A percentile compares a stretch with the other conserved stretches of the same genome.
Conservation (phyloP, 2,113 vertebrate genomes). For the Azemiops feae region DNA sequence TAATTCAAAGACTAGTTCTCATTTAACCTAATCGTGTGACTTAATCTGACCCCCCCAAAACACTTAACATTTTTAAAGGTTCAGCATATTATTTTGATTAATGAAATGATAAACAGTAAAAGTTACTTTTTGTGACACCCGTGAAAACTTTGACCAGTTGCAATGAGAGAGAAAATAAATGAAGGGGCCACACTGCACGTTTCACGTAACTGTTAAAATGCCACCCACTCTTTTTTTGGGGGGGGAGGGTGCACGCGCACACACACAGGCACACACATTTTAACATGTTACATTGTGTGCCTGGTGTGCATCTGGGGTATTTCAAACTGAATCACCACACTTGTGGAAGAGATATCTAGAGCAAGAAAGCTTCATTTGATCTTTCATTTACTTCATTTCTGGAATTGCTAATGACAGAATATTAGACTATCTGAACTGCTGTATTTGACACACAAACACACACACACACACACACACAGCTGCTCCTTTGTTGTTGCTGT, state of each 20-base stretch:
- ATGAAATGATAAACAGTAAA: neutral
- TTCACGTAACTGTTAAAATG: conserved; percentile 57
- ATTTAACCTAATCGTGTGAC: neutral
- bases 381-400: conserved; percentile 25
- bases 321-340: conserved; percentile 21
- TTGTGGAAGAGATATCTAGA: neutral
- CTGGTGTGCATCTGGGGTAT: neutral
- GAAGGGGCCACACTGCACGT: neutral
- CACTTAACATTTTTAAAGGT: conserved; percentile 7
- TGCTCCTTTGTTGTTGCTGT: neutral
- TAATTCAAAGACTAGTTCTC: conserved; percentile 30
- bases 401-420: neutral
- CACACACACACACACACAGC: neutral
- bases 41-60: neutral
- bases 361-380: neutral
- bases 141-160: neutral
- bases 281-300: neutral
- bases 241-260: no score
- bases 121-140: neutral
- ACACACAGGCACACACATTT: neutral
- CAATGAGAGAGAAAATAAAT: neutral
- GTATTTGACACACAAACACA: neutral
- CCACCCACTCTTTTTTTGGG: conserved; percentile 71
- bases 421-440: neutral
- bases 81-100: conserved; percentile 14